Base-by-base conservation (phyloP, 2,888 invertebrate genomes). In the Drosophila melanocephala region DNA sequence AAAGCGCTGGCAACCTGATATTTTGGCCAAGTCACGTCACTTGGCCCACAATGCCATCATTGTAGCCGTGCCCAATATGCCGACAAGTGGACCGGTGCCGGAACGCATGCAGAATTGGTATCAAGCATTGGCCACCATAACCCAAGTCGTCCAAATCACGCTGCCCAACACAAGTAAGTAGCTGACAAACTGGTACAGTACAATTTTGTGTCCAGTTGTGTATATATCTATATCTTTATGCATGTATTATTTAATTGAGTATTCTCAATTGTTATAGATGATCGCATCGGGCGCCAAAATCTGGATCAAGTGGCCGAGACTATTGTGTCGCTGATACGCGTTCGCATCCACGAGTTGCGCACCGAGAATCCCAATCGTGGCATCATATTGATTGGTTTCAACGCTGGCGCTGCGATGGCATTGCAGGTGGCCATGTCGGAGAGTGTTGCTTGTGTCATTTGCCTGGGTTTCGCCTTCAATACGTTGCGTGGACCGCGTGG, bases 361-460 rank as follows among this genome's bases (percentile, higher is more conserved):
- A 94, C 94, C 6, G 96, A 96, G 79, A 95, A 95, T 91, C 95
- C 96, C 5, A 95, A 95, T 52, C 94, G 96, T 74, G 96, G 96
- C 50, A 95, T 97, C 32, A 95, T 97, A 70, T 93, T 97, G n/a
- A 94, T 97, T 66, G 97, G 97, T 14, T 96, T 97, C 92, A 96
- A 96, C 90, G 95, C 96, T 39, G 97, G 97, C n/a, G 95, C 96
- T 22, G 94, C 96, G 0, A 93, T 97, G 50, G 97, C 97, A 2
- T 94, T 96, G 84, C 97, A 97, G 94, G 95, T 96, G 5, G 96
- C 96, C 1, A 94, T 96, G 89, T 94, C 96, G 63, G 97, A 97
- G 90, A 94, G 95, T 58, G 95, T 97, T 12, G 94, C 95, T 30
- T 96, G 96, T 59, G 95, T 97, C 4, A 94, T 97, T 28, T 96